Evolutionary conservation across 2,797 vertebrate species (phyloP), one percentile per base, ranked within the genome.

Genomic region (Apogon talboti): DNA sequence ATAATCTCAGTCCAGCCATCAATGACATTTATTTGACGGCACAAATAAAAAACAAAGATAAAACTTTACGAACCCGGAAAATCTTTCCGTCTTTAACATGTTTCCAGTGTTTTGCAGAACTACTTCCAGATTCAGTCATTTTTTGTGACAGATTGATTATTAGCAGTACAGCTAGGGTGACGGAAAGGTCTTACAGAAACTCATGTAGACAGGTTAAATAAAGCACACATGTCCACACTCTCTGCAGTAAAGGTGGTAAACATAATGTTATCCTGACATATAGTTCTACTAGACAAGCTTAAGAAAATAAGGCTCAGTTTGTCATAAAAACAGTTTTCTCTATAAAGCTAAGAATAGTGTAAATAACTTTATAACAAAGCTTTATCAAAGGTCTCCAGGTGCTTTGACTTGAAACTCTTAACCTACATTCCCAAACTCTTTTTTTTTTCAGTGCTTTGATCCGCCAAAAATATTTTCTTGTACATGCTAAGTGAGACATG

Each of bases 381-480:
- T 44, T 61, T 70, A 54, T 37, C 41, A 42, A 15, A 59, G 10
- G 49, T 53, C 52, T 6, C 3, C 19, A 41, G 44, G 62, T 55
- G 18, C 56, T 66, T 81, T 70, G 48, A 19, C 58, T 33, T 49
- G 16, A 51, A 49, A 30, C 45, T 68, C 16, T 55, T 46, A 18
- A 51, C 18, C 41, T 61, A 11, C 14, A 33, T 7, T 37, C n/a
- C 46, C 43, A 68, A 76, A 13, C 38, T 41, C 19, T 53, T 18
- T 5, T 50, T 70, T 44, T 50, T 56, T 45, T 54, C 35, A 65
- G 11, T 14, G 15, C 75, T 81, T 72, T 81, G 57, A 88, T 84
- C 54, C 43, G 54, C 24, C 41, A 1, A 71, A 76, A 63, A 61
- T 47, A 71, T 74, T 71, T 65, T 56, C 33, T 58, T 49, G 58